Conservation (phyloP, 2,888 invertebrate species). For the Asteroscopus sphinx region DNA sequence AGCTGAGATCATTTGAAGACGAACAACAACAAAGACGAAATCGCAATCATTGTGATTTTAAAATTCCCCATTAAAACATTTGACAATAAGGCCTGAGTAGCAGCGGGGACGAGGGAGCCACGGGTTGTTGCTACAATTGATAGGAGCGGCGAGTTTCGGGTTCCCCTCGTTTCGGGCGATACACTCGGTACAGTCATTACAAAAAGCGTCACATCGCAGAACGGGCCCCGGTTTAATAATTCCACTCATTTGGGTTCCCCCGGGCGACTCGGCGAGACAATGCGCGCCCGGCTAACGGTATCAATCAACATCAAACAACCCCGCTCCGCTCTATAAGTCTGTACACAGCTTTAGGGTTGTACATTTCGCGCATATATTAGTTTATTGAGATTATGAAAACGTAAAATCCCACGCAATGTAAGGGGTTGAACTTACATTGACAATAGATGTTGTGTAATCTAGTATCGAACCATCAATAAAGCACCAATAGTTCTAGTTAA, state of each 20-base stretch:
- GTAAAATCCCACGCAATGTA: constrained; percentile 38
- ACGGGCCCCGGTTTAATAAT: constrained; percentile 86
- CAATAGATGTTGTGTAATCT: constrained; percentile 16
- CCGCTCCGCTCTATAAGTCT: constrained; percentile 71
- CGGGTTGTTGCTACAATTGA: constrained; percentile 71
- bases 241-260: constrained; percentile 87
- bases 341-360: constrained; percentile 74
- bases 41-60: constrained; percentile 59
- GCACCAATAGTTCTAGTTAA: background rate
- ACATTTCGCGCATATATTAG: constrained; percentile 62
- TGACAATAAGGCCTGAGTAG: constrained; percentile 71
- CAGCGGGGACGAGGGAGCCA: constrained; percentile 58
- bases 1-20: constrained; percentile 64
- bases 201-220: constrained; percentile 86
- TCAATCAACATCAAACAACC: constrained; percentile 90
- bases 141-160: constrained; percentile 62
- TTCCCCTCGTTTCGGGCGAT: constrained; percentile 54
- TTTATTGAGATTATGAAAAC: constrained; percentile 46
- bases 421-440: constrained; percentile 36
- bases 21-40: constrained; percentile 57
- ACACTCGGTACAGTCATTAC: constrained; percentile 82
- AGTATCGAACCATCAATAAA: constrained; percentile 10
- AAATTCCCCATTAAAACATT: constrained; percentile 70
- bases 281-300: constrained; percentile 87
- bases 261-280: constrained; percentile 81